These are phyloP conservation scores for Sebastes hopkinsi DNA, from an alignment of 2,797 vertebrate genomes.

Conservation along the genomic window DNA sequence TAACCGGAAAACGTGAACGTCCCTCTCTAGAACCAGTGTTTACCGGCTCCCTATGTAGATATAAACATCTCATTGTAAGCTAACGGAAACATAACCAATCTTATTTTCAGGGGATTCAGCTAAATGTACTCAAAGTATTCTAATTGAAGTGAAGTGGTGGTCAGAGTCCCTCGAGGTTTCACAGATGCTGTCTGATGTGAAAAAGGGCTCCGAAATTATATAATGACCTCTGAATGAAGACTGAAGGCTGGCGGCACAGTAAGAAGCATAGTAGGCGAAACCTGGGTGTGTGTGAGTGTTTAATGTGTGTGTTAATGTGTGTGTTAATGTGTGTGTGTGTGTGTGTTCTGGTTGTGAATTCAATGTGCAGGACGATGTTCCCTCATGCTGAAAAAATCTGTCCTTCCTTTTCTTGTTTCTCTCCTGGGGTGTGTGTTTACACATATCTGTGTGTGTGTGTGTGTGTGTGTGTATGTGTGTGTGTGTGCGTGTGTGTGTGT, in stretches of 20 bases:
- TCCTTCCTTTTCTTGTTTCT: slow-evolving; percentile 47
- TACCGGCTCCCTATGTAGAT: too few species aligned
- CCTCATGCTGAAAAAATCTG: slow-evolving; percentile 56
- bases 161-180: neutral
- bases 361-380: slow-evolving; percentile 44
- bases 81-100: too few species aligned
- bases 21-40: too few species aligned
- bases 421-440: slow-evolving; percentile 47
- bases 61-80: too few species aligned
- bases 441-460: neutral
- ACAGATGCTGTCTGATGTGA: slow-evolving; percentile 37
- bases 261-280: slow-evolving; percentile 28
- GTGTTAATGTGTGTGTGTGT: slow-evolving; percentile 8
- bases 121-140: too few species aligned
- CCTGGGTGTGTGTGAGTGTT: slow-evolving; percentile 16
- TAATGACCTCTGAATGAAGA: slow-evolving; percentile 34
- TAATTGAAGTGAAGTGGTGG: neutral
- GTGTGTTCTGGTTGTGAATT: slow-evolving; percentile 40
- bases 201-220: slow-evolving; percentile 23
- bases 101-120: too few species aligned
- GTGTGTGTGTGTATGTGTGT: neutral
- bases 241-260: slow-evolving; percentile 24
- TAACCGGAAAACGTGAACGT: too few species aligned
- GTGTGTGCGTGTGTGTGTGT: neutral
- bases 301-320: neutral